These are phyloP conservation scores for Sarcophaga bullata DNA, from an alignment of 1,140 invertebrate genomes.

Conservation along the genomic window DNA sequence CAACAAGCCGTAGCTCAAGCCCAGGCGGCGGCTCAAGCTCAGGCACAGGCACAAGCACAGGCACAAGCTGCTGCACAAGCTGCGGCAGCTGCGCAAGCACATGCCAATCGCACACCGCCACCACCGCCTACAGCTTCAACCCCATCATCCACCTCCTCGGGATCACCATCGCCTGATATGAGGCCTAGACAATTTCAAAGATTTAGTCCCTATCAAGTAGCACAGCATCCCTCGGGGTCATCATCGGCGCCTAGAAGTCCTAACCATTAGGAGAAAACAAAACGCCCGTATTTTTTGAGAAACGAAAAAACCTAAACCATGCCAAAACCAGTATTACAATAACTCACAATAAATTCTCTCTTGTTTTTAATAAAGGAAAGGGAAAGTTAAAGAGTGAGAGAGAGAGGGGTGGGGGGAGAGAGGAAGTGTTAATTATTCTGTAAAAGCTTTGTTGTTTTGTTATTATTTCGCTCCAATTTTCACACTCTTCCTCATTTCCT, in stretches of 20 bases:
- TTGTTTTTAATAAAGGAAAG: background rate
- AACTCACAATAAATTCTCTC: background rate
- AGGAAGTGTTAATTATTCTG: no score
- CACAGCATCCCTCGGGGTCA: slow-evolving; percentile 46
- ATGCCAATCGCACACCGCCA: slow-evolving; percentile 54
- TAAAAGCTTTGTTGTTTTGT: no score
- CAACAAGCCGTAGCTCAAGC: slow-evolving; percentile 59
- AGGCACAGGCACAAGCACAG: slow-evolving; percentile 58
- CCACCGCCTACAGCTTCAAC: slow-evolving; percentile 62
- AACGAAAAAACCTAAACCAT: background rate
- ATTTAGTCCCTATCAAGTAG: slow-evolving; percentile 63
- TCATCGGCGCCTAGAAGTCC: background rate
- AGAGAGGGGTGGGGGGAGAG: no score
- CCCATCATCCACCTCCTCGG: slow-evolving; percentile 61
- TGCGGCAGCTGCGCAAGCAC: slow-evolving; percentile 50
- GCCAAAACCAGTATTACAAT: slow-evolving; percentile 38
- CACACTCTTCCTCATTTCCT: no score
- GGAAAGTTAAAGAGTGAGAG: background rate
- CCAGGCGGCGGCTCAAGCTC: slow-evolving; percentile 52
- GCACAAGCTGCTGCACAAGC: slow-evolving; percentile 49
- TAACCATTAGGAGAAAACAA: background rate
- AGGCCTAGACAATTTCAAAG: slow-evolving; percentile 62
- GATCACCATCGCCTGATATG: slow-evolving; percentile 65
- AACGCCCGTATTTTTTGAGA: background rate
- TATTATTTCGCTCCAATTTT: no score